Percentiles rank a stretch among this genome's conserved stretches.
Conservation (phyloP, 1,140 invertebrate genomes). For the Nymphalis io region DNA sequence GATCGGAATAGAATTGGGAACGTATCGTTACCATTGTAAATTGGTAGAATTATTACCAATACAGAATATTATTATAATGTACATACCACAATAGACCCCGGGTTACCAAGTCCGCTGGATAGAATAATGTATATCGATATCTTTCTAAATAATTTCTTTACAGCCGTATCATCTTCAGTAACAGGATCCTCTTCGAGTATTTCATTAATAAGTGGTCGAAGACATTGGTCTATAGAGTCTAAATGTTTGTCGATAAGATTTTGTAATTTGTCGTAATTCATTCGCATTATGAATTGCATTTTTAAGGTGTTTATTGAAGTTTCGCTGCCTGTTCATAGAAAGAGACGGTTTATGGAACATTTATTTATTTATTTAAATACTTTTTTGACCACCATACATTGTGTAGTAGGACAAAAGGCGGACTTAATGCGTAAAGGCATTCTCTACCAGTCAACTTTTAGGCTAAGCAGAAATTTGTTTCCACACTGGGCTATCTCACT, state of each 20-base stretch:
- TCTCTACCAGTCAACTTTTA: no score
- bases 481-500: no score
- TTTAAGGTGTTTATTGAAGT: slow-evolving; percentile 79
- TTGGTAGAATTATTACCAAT: no score
- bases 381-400: no score
- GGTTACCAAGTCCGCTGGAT: slow-evolving; percentile 84
- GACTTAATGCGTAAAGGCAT: no score
- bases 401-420: no score
- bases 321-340: slow-evolving; percentile 49
- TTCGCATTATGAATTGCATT: slow-evolving; percentile 87
- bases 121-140: slow-evolving; percentile 84
- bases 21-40: no score
- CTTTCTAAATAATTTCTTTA: slow-evolving; percentile 82
- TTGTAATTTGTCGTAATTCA: slow-evolving; percentile 83
- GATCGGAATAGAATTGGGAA: no score
- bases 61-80: neutral
- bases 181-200: slow-evolving; percentile 79
- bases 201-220: slow-evolving; percentile 80
- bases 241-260: slow-evolving; percentile 80
- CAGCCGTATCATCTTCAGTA: slow-evolving; percentile 73
- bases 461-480: no score
- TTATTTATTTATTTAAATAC: neutral
- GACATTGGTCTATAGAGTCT: slow-evolving; percentile 74
- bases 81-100: slow-evolving; percentile 69
- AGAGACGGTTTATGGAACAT: neutral